These are phyloP conservation scores for Gymnocypris eckloni DNA, from an alignment of 2,797 vertebrate genomes.

Conservation along the genomic window DNA sequence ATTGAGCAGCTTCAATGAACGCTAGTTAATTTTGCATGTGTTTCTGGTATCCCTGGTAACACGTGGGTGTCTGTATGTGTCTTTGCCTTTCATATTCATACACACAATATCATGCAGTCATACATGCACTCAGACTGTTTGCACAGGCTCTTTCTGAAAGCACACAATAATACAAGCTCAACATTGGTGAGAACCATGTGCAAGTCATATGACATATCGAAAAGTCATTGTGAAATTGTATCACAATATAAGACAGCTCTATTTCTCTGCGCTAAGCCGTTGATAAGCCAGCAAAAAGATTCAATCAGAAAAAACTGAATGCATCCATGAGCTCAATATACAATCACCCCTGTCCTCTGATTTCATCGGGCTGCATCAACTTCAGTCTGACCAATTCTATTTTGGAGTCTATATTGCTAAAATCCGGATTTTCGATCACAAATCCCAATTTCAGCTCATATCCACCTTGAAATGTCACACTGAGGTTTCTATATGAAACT, in stretches of 20 bases:
- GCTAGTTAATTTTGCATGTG: constrained; percentile 16
- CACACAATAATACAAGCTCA: constrained; percentile 8
- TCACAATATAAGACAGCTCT: constrained; percentile 17
- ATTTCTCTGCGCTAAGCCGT: background rate
- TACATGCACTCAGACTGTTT: background rate
- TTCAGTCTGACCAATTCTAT: constrained; percentile 11
- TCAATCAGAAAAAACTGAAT: constrained; percentile 28
- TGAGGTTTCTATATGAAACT: background rate
- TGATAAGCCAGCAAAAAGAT: constrained; percentile 37
- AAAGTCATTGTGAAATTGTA: constrained; percentile 38
- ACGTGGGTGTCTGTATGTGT: constrained; percentile 17
- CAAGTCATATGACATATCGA: constrained; percentile 22
- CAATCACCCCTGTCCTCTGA: background rate
- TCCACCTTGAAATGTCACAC: constrained; percentile 19
- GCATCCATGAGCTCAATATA: constrained; percentile 13
- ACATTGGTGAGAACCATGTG: background rate
- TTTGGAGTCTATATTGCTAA: background rate
- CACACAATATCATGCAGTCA: background rate
- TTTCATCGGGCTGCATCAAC: background rate
- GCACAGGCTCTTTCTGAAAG: background rate
- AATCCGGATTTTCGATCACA: background rate
- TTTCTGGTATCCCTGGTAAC: constrained; percentile 53
- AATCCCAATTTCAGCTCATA: background rate
- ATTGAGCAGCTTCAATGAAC: constrained; percentile 26
- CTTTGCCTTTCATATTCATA: background rate